Evolutionary conservation across 2,888 invertebrate species (phyloP), one percentile per base, ranked within the genome.

Genomic region (Xanthorhoe designata): DNA sequence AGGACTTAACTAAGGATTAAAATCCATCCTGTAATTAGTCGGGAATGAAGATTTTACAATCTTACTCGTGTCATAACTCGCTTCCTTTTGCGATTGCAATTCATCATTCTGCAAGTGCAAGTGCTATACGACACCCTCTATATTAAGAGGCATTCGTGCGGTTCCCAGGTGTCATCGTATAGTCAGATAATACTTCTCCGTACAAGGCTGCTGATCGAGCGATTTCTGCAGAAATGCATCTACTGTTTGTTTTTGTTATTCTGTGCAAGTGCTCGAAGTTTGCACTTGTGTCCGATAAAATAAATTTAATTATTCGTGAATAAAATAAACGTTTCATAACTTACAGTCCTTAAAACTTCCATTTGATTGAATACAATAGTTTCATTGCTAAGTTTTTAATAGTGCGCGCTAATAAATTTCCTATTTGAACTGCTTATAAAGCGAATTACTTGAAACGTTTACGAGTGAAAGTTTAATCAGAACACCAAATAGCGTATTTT

Each of bases 171-270:
- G 82, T 89, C 82, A 66, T 61, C 71, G 49, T 54, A 55, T 55
- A 42, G 71, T 83, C 59, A 80, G 84, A 86, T 88, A 87, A 86
- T 84, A 85, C 61, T 88, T 86, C 90, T 75, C 78, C 78, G 80
- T 84, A 86, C 70, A 74, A 66, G 79, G 79, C 51, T 53, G 56
- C 60, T 63, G 45, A 59, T 18, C 85, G 79, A 85, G 86, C 86
- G 76, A 64, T 74, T 60, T 61, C 35, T n/a, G 29, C 38, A 64
- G 69, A 76, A 72, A 72, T 69, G 70, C 66, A 68, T 67, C 60
- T 61, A 61, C 56, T 54, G 69, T 64, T 42, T 58, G 47, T 62
- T 62, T 24, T 66, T 45, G 52, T 50, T 51, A 52, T 61, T 60
- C 65, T 54, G 38, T 58, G 42, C 17, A 35, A 47, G 56, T 51